Evolutionary conservation across 2,888 invertebrate genomes (phyloP), one percentile per base, ranked within the genome.

Genomic region (Oxytorus armatus): DNA sequence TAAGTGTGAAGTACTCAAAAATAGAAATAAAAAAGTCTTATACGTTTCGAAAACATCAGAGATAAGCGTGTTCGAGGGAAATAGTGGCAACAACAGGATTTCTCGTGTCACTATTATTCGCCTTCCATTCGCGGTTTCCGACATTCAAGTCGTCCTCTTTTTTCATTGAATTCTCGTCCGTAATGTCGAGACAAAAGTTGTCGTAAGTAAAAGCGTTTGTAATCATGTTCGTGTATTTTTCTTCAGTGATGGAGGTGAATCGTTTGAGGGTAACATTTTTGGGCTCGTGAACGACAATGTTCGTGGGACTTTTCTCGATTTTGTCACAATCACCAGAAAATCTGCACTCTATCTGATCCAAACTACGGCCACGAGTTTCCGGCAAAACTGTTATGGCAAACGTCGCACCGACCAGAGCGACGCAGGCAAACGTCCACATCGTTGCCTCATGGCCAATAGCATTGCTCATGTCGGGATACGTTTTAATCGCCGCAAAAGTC

Each of bases 401-500:
- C 0, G 94, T 87, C 0, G 95, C 94, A 0, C 95, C 95, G 5
- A 94, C 73, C 3, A 95, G 89, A 0, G 95, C 94, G 16, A 95
- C 94, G 0, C 91, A 92, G 0, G 94, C 93, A 85, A 96, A 96
- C 0, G 95, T 92, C 87, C 95, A 94, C 85, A 96, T 89, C 0
- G 95, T 95, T 0, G 94, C 94, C 81, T 95, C 95, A 82, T 95
- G 93, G 0, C 94, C 93, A 8, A 95, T 79, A 1, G 93, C 81
- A 7, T 92, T 90, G 76, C 94, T 93, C 86, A 95, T 90, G 79
- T 94, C 94, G 0, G 95, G 95, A 85, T 96, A 96, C 0, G 95
- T 94, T 89, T 96, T 96, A 29, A 96, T 95, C 61, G 95, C 95
- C 44, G 94, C 93, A 90, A 96, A 96, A 39, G 95, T 95, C 11